Conservation (phyloP, 2,113 vertebrate species). For the Misgurnus mizolepis region DNA sequence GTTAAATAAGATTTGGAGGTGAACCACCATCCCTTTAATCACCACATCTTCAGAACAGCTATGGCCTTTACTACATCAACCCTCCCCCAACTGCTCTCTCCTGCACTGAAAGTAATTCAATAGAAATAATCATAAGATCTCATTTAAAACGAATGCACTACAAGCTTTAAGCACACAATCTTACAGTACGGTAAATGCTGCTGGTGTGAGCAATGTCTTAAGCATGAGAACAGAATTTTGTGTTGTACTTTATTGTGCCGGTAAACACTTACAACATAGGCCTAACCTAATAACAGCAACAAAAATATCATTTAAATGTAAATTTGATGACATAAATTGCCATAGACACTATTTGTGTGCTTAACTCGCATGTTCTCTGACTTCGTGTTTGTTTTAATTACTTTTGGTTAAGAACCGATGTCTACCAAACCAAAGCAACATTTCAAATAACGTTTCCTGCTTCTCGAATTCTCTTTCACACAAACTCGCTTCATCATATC, state of each 20-base stretch:
- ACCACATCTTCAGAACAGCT: slow-evolving; percentile 15
- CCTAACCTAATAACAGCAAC: no score
- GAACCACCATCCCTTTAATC: slow-evolving; percentile 57
- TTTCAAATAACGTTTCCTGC: neutral
- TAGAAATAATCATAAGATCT: neutral
- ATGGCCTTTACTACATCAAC: neutral
- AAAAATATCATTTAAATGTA: no score
- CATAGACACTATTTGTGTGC: neutral
- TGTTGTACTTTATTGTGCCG: slow-evolving; percentile 64
- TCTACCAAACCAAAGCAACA: slow-evolving; percentile 17
- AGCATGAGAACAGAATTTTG: slow-evolving; percentile 48
- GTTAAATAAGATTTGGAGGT: slow-evolving; percentile 66
- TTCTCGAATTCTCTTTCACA: slow-evolving; percentile 29
- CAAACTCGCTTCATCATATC: neutral
- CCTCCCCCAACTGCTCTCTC: slow-evolving; percentile 36
- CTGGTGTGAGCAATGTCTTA: slow-evolving; percentile 49
- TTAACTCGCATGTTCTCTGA: neutral
- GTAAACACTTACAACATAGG: slow-evolving; percentile 61
- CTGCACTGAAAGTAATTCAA: neutral
- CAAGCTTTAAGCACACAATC: neutral
- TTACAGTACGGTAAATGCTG: neutral
- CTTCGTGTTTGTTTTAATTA: neutral
- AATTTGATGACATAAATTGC: no score
- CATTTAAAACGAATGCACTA: neutral
- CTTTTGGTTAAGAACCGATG: neutral